Evolutionary conservation across 2,888 invertebrate species (phyloP).

Genomic region (Ormyrus labotus): DNA sequence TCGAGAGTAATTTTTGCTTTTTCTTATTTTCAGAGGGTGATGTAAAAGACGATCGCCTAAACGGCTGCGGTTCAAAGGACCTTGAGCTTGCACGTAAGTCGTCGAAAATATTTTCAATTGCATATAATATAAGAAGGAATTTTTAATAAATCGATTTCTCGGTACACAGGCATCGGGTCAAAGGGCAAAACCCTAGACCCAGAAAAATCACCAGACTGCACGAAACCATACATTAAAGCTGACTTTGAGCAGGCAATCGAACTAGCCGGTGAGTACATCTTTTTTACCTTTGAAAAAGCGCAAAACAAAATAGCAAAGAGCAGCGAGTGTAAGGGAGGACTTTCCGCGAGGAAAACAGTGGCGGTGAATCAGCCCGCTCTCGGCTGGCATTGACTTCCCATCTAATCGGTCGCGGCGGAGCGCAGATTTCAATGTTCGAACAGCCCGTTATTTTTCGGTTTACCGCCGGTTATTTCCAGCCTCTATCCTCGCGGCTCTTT

Average conservation of each 20-base stretch:
- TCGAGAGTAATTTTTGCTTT: too few relatives aligned
- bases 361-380: neutral
- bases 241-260: slow-evolving; percentile 93
- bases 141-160: neutral
- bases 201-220: slow-evolving; percentile 78
- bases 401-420: slow-evolving; percentile 4
- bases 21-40: slow-evolving; percentile 83
- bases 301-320: neutral
- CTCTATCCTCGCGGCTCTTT: too few relatives aligned
- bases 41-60: slow-evolving; percentile 91
- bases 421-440: slow-evolving; percentile 11
- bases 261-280: slow-evolving; percentile 81
- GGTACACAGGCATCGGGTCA: slow-evolving; percentile 78
- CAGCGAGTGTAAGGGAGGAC: neutral
- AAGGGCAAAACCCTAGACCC: slow-evolving; percentile 80
- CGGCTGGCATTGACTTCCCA: slow-evolving; percentile 2
- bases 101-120: too few relatives aligned
- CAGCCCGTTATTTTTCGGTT: neutral
- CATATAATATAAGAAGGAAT: too few relatives aligned
- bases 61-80: slow-evolving; percentile 87
- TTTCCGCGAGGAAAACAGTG: neutral
- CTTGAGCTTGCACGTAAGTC: slow-evolving; percentile 80
- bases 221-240: slow-evolving; percentile 81
- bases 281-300: neutral
- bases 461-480: neutral